Evolutionary conservation across 2,888 invertebrate species (phyloP).

Genomic region (Andrena hattorfiana): DNA sequence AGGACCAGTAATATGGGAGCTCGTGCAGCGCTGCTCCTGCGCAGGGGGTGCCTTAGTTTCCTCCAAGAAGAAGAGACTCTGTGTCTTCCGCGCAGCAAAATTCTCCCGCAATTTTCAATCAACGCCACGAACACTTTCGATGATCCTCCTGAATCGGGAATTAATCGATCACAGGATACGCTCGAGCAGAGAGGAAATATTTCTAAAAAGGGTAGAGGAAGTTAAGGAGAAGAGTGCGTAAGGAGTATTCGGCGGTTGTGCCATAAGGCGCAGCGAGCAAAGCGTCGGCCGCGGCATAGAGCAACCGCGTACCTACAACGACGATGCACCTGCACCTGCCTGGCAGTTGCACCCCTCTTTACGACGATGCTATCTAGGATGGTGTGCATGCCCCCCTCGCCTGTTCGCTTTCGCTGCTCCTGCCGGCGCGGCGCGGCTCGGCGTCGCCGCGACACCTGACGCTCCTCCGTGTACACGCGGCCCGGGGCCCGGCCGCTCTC

Average conservation of each 20-base stretch:
- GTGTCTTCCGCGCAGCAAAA: too few relatives aligned
- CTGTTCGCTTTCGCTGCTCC: slow-evolving; percentile 56
- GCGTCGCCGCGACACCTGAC: slow-evolving; percentile 81
- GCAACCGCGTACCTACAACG: slow-evolving; percentile 66
- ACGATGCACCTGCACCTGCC: slow-evolving; percentile 79
- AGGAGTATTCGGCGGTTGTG: slow-evolving; percentile 20
- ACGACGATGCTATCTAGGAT: slow-evolving; percentile 83
- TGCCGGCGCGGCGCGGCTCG: slow-evolving; percentile 45
- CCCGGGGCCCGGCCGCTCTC: neutral
- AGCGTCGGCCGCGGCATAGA: slow-evolving; percentile 56
- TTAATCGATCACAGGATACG: neutral
- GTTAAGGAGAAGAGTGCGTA: neutral
- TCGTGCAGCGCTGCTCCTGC: neutral
- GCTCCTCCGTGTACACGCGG: slow-evolving; percentile 59
- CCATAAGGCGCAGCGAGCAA: slow-evolving; percentile 47
- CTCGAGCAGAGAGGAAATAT: neutral
- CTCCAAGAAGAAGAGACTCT: too few relatives aligned
- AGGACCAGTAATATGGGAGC: slow-evolving; percentile 1
- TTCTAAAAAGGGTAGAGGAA: neutral
- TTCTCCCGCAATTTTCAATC: too few relatives aligned
- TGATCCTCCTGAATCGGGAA: neutral
- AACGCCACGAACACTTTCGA: neutral
- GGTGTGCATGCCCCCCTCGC: slow-evolving; percentile 74
- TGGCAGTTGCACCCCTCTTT: slow-evolving; percentile 81
- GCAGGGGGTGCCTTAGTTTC: neutral